Conservation (phyloP, 1,140 invertebrate genomes). For the Drosophila trapezifrons region DNA sequence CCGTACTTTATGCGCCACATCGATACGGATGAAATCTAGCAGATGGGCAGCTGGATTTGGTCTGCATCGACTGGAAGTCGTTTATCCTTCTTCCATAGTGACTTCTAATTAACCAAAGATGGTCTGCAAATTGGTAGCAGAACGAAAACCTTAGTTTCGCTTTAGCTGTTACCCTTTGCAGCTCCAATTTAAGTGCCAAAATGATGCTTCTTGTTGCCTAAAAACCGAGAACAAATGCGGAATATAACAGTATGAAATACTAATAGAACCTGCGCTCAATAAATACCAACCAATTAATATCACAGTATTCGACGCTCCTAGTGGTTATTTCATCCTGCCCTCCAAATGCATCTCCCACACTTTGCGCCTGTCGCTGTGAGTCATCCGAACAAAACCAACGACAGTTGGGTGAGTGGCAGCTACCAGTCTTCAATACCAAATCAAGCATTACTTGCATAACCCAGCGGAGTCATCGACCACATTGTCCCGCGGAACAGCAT, state of each 20-base stretch:
- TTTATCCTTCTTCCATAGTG: background rate
- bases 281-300: background rate
- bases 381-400: constrained; percentile 57
- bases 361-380: constrained; percentile 44
- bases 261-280: background rate
- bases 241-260: background rate
- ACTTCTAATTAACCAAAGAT: constrained; percentile 14
- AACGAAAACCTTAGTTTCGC: background rate
- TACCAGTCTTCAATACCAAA: constrained; percentile 82
- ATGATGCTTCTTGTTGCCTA: background rate
- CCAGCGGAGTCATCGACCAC: constrained; percentile 72
- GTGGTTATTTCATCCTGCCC: background rate
- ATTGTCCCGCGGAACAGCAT: constrained; percentile 34
- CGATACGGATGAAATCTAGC: constrained; percentile 69
- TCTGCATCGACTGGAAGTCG: background rate
- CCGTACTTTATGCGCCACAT: constrained; percentile 60
- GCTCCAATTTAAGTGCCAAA: no score
- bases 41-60: constrained; percentile 40
- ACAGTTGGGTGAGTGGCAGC: constrained; percentile 66
- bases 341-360: constrained; percentile 41
- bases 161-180: no score
- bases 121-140: background rate
- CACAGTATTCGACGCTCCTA: background rate
- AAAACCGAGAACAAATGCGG: no score
- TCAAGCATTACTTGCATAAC: constrained; percentile 83